Conservation (phyloP, 2,797 vertebrate species). For the Crax fasciolata region DNA sequence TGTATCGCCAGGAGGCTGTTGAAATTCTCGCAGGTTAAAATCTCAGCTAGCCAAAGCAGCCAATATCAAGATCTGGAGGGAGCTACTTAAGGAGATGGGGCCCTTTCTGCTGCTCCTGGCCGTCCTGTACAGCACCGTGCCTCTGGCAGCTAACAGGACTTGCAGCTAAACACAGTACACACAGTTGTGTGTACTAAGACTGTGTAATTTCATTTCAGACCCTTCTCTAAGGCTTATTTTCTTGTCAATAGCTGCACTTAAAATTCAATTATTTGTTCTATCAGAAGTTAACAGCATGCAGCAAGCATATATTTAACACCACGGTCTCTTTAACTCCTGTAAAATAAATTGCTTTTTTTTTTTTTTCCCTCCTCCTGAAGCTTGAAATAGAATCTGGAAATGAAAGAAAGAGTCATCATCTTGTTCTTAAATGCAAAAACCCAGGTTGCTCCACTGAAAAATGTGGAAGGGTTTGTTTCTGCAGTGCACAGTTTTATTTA, state of each 20-base stretch:
- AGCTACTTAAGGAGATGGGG: not conserved
- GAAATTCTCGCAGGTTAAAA: not conserved
- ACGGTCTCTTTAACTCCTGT: not conserved
- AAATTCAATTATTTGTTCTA: not conserved
- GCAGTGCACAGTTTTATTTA: not conserved
- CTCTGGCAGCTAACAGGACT: not conserved
- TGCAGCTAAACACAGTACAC: not conserved
- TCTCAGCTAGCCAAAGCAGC: not conserved
- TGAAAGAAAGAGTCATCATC: not conserved
- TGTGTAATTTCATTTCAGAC: not conserved
- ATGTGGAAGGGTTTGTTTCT: not conserved
- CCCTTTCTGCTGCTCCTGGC: not conserved
- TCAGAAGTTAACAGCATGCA: not conserved
- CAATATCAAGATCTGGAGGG: not conserved
- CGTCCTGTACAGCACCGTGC: not conserved
- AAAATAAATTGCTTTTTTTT: not conserved
- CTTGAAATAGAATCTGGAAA: not conserved
- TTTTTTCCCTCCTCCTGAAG: not conserved
- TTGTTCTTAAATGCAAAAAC: not conserved
- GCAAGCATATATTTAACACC: not conserved
- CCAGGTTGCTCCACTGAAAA: not conserved
- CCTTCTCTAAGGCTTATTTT: not conserved
- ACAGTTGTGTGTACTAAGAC: not conserved
- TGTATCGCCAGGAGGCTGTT: not conserved
- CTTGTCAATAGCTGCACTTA: not conserved